Percentiles rank a stretch among this genome's conserved stretches.
These are phyloP conservation scores for Andrena haemorrhoa DNA, from an alignment of 2,888 invertebrate species.

Conservation along the genomic window DNA sequence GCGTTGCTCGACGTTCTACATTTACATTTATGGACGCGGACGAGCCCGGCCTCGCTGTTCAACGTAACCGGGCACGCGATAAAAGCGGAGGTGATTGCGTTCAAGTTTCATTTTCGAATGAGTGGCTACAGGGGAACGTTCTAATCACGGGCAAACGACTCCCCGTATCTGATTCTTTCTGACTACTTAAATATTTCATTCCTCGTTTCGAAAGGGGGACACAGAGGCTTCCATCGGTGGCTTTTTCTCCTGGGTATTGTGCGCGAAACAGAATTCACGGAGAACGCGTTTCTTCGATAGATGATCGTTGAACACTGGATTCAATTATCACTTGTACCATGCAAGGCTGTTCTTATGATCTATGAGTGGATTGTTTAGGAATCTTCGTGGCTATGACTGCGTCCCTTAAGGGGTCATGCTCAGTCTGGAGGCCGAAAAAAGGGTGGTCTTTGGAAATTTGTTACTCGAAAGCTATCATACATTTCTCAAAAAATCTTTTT, in stretches of 20 bases:
- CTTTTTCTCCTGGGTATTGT: neutral
- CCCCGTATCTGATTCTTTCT: neutral
- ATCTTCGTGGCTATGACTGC: no score
- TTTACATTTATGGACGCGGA: conserved; percentile 19
- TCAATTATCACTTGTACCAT: no score
- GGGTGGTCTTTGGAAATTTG: no score
- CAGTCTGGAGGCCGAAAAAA: no score
- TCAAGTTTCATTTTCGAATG: conserved; percentile 16
- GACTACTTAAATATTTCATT: conserved; percentile 12
- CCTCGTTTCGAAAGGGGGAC: neutral
- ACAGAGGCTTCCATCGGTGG: neutral
- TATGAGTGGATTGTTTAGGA: no score
- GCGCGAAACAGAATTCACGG: neutral
- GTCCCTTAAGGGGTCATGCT: no score
- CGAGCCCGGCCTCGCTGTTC: neutral
- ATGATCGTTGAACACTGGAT: no score
- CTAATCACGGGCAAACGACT: neutral
- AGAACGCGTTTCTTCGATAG: no score
- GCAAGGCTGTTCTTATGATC: no score
- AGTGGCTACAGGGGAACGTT: neutral
- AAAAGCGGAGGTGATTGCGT: neutral
- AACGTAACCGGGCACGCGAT: neutral
- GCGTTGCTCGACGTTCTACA: conserved; percentile 29
- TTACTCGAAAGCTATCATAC: no score
- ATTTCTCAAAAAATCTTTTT: no score